Conservation (phyloP, 2,888 invertebrate species). For the Achlya flavicornis region DNA sequence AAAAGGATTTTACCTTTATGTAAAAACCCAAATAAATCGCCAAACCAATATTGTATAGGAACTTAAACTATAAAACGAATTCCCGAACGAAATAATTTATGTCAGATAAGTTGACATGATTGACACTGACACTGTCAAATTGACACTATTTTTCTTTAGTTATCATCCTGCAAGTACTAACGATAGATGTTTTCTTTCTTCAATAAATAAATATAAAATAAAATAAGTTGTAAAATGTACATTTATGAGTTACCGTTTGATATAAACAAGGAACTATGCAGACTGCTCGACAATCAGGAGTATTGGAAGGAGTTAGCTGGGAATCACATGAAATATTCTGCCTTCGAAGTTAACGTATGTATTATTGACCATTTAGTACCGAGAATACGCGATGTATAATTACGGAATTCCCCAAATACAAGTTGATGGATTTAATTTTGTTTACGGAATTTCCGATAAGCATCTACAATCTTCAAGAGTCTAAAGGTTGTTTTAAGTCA, state of each 20-base stretch:
- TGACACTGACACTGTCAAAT: no score
- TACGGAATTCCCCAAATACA: conserved; percentile 53
- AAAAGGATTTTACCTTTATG: no score
- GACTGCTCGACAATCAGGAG: conserved; percentile 90
- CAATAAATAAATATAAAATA: background rate
- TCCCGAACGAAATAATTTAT: no score
- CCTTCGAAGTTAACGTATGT: conserved; percentile 83
- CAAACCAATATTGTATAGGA: no score
- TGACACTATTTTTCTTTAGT: background rate
- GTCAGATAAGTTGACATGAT: no score
- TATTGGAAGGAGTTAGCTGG: conserved; percentile 92
- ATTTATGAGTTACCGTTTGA: conserved; percentile 90
- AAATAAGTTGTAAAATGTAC: conserved; percentile 65
- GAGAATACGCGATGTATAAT: conserved; percentile 12
- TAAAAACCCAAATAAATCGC: no score
- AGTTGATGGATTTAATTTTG: conserved; percentile 15
- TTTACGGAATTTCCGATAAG: conserved; percentile 29
- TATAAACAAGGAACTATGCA: conserved; percentile 88
- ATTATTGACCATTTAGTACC: conserved; percentile 6
- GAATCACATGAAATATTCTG: conserved; percentile 86
- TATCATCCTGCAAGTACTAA: background rate
- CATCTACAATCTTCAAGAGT: no score
- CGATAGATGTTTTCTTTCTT: background rate
- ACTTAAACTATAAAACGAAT: no score
- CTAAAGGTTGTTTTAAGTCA: no score